Conservation (phyloP, 2,797 vertebrate species). For the Catamblyrhynchus diadema region DNA sequence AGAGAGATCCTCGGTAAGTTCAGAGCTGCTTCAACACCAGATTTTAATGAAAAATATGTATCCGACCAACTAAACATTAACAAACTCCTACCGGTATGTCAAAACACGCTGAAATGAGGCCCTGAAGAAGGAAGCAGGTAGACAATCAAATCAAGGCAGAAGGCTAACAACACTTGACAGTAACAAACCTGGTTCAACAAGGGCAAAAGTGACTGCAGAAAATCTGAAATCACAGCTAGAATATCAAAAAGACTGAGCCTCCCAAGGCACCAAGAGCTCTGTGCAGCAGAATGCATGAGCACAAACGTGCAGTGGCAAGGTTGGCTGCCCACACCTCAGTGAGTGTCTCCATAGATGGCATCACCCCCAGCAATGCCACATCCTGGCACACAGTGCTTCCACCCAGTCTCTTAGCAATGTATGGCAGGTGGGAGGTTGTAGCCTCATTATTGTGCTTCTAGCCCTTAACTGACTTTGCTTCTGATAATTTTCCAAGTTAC, state of each 20-base stretch:
- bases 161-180: background rate
- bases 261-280: accelerated
- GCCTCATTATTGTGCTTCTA: background rate
- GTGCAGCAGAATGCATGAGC: background rate
- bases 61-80: background rate
- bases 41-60: background rate
- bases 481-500: background rate
- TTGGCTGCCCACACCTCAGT: background rate
- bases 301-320: background rate
- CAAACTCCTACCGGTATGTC: background rate
- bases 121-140: background rate
- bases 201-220: background rate
- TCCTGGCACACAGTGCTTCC: accelerated
- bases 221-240: background rate
- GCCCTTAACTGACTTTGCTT: background rate
- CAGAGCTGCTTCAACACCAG: background rate
- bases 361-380: background rate
- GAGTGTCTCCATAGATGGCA: background rate
- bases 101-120: background rate
- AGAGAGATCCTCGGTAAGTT: background rate
- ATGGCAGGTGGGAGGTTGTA: background rate
- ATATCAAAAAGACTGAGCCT: background rate
- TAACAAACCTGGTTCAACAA: background rate
- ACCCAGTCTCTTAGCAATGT: background rate
- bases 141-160: background rate